Evolutionary conservation across 2,888 invertebrate genomes (phyloP), one percentile per base, ranked within the genome.

Genomic region (Scaptomyza parva): DNA sequence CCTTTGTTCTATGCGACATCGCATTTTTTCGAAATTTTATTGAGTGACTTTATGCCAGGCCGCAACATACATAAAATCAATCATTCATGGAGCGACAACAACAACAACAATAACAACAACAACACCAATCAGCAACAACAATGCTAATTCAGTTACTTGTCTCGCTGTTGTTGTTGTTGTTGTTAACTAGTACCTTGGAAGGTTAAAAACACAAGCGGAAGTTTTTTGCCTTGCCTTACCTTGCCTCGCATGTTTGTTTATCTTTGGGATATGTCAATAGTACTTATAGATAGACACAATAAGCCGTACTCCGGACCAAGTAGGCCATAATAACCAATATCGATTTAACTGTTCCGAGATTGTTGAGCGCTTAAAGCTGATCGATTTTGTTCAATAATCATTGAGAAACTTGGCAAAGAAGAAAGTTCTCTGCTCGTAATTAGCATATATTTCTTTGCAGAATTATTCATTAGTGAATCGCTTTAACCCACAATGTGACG

Each of bases 31-130:
- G 85, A 78, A 78, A 80, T 85, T 81, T 84, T 85, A 85, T 85
- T 83, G 80, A 83, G 83, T 83, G 85, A 85, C 84, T 83, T 80
- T 78, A 85, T 84, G 83, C 81, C 81, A 81, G 72, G 77, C 79
- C 66, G 59, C 72, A 76, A 84, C 80, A 85, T 76, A 85, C 76
- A 84, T 77, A 76, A 84, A 85, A 84, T 85, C 85, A 80, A 85
- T 84, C 85, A 84, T 80, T 84, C 76, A 66, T 62, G 60, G 26
- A 40, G 51, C 53, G 44, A 57, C 60, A 41, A 72, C 63, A 63
- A 55, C 50, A 60, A 55, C 39, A 55, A 47, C 54, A 43, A 54
- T 53, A 45, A 45, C 51, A 47, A 51, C 33, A 33, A 50, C 50
- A 55, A 51, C 33, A 50, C 35, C 43, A 60, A 30, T 37, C 28